phyloP scores from a whole-genome alignment of 1,140 invertebrate genomes.

The Meloidogyne floridensis region DNA sequence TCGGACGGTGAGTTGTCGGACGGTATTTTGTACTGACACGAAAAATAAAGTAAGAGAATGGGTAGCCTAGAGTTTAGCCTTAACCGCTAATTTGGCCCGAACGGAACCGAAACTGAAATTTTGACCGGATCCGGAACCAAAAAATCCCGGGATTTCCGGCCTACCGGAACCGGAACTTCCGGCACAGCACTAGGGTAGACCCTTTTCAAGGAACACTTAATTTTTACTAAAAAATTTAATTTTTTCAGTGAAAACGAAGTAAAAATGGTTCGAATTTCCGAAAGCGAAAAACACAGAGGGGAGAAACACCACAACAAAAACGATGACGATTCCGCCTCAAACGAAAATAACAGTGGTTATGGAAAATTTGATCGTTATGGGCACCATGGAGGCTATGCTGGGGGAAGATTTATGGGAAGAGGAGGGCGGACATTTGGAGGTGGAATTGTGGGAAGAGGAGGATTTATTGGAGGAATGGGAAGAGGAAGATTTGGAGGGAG shows the following conservation, averaged over 20 bases:
- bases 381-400: background rate
- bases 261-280: conserved; percentile 19
- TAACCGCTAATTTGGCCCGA: no score
- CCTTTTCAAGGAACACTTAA: no score
- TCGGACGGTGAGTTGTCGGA: no score
- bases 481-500: conserved; percentile 24
- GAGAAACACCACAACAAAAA: no score
- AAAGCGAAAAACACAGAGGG: conserved; percentile 11
- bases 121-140: no score
- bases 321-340: background rate
- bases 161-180: no score
- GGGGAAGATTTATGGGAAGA: conserved; percentile 7
- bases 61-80: no score
- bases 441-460: conserved; percentile 16
- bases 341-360: background rate
- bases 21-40: no score
- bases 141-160: no score
- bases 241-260: conserved; percentile 24
- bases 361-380: conserved; percentile 10
- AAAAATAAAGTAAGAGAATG: no score
- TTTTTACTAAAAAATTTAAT: background rate
- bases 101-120: no score
- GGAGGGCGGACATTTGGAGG: conserved; percentile 22
- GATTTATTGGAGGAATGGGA: conserved; percentile 6
- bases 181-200: no score